Evolutionary conservation across 1,140 invertebrate genomes (phyloP).

Genomic region (Stegodyphus mimosarum): DNA sequence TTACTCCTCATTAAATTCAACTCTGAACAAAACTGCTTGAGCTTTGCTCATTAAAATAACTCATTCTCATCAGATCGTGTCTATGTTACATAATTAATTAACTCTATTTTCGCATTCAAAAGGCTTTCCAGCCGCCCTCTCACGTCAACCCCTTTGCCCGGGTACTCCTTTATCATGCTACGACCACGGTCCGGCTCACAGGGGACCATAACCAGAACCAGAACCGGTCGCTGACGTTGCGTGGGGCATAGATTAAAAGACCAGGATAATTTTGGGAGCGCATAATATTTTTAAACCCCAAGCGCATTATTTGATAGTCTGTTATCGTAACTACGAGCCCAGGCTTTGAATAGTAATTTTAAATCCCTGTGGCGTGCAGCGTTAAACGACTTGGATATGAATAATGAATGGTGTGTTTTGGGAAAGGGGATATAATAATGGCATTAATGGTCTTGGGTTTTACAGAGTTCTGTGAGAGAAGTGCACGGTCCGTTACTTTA

Average conservation of each 20-base stretch:
- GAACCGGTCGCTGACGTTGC: not conserved
- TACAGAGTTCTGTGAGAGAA: not conserved
- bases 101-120: conserved; percentile 22
- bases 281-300: conserved; percentile 40
- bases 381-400: conserved; percentile 43
- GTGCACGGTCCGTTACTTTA: not conserved
- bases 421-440: not conserved
- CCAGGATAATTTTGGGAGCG: conserved; percentile 19
- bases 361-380: conserved; percentile 32
- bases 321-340: conserved; percentile 27
- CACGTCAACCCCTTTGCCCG: too few relatives aligned
- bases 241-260: conserved; percentile 25
- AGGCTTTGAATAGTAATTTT: conserved; percentile 50
- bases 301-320: conserved; percentile 38
- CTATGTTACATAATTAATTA: conserved; percentile 38
- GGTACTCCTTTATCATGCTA: conserved; percentile 16
- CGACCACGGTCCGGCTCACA: conserved; percentile 15
- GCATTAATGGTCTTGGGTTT: conserved; percentile 24
- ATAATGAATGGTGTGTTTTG: conserved; percentile 41
- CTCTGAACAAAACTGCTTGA: too few relatives aligned
- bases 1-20: too few relatives aligned
- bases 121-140: not conserved
- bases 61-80: conserved; percentile 3
- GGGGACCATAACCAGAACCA: conserved; percentile 2
- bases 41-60: not conserved